Evolutionary conservation across 1,140 invertebrate genomes (phyloP).

Genomic region (Pachypsylla venusta): DNA sequence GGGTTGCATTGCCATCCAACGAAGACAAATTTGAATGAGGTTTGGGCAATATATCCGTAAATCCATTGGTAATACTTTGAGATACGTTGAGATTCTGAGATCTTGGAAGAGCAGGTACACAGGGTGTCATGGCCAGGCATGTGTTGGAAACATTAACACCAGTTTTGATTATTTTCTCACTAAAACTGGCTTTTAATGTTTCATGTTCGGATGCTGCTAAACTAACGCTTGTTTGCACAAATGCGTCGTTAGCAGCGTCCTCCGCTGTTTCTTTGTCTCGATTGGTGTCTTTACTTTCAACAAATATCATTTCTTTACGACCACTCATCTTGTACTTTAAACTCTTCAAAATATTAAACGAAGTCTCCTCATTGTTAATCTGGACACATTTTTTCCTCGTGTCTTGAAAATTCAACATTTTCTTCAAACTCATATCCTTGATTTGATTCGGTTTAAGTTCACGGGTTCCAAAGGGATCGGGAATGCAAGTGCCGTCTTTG

Average conservation of each 20-base stretch:
- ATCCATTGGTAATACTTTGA: conserved; percentile 8
- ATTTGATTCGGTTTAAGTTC: conserved; percentile 1
- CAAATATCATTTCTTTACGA: conserved; percentile 42
- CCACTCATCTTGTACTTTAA: conserved; percentile 65
- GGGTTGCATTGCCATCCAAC: conserved; percentile 1
- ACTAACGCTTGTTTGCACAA: not conserved
- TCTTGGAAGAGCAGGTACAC: conserved; percentile 8
- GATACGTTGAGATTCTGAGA: conserved; percentile 9
- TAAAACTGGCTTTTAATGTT: not conserved
- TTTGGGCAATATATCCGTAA: conserved; percentile 3
- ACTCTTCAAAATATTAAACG: conserved; percentile 48
- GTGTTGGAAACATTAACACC: not conserved
- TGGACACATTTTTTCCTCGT: not conserved
- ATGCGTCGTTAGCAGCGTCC: conserved; percentile 8
- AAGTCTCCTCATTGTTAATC: not conserved
- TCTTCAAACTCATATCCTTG: conserved; percentile 1
- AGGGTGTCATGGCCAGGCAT: not conserved
- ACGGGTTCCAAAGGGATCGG: conserved; percentile 27
- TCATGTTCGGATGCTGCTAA: conserved; percentile 8
- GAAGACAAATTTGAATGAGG: not conserved
- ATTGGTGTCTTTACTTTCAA: conserved; percentile 38
- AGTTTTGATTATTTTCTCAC: too few species aligned
- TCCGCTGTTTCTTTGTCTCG: conserved; percentile 26
- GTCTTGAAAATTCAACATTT: not conserved
- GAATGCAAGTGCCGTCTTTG: conserved; percentile 52